Evolutionary conservation across 2,113 vertebrate genomes (phyloP), one percentile per base, ranked within the genome.

Genomic region (Myotis davidii): DNA sequence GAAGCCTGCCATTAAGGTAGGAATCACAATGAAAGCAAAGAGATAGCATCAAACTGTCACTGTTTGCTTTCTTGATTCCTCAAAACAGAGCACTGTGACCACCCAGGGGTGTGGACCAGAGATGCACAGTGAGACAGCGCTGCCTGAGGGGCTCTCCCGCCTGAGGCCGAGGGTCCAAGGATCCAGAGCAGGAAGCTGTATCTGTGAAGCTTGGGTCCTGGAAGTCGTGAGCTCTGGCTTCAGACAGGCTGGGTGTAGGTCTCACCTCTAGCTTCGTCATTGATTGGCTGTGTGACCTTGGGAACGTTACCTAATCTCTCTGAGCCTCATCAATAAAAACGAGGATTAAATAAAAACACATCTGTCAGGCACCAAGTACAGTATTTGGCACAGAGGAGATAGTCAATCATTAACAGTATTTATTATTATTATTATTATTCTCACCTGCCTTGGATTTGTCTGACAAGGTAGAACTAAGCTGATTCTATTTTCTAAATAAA

Each of bases 401-500:
- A 61, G 18, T 85, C 17, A n/a, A 50, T 74, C 16, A 77, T 59
- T 48, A 59, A 39, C 32, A 64, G 6, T 77, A 39, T 54, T 39
- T 32, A 42, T 88, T 88, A 32, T 74, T 52, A 86, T 45, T 32
- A 76, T 48, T 32, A 45, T 91, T 72, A 59, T 81, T 90, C 23
- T 84, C 42, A 42, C 42, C 89, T 90, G 27, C 6, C 11, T 45
- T 85, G 81, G 37, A 76, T 90, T 83, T 85, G 56, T 85, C 88
- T 88, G 52, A 85, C 48, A 94, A 61, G 12, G 29, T 74, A 4
- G 42, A 23, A 79, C 74, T 81, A 91, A 93, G 81, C 45, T 37
- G 39, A 42, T 67, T 21, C 18, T 74, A 39, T 87, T 96, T 93
- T 86, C 83, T 76, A 94, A 96, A 81, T 79, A 95, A 96, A 91